Evolutionary conservation across 2,797 vertebrate species (phyloP), one percentile per base, ranked within the genome.

Genomic region (Amphiprion clarkii): DNA sequence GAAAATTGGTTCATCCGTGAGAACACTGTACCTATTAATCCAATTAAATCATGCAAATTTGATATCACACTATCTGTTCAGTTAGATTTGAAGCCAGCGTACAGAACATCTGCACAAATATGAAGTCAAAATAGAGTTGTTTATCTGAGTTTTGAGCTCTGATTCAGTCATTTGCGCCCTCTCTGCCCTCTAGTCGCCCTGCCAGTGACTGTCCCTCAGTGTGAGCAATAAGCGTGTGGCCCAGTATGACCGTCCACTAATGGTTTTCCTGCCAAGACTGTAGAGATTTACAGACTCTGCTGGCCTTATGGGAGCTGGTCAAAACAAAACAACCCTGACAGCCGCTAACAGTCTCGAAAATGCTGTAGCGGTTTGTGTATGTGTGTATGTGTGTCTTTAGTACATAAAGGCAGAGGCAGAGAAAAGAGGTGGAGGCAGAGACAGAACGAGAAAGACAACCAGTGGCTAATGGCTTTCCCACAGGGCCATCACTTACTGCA

Each of bases 251-350:
- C 0, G 12, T 23, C 56, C 49, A 46, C 59, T 87, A 82, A 89
- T 83, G 72, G 76, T 67, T 85, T 73, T 82, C 49, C 82, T 82
- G 74, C 64, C 67, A 79, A 65, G 48, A 63, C 78, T 36, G 56
- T 29, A 39, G 72, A 77, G 82, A 86, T 88, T 84, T 82, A 82
- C 42, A 67, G 72, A 83, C 70, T 79, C 59, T 58, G 11, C 59
- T 29, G 78, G 71, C 68, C 81, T 75, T 52, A 71, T 68, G 78
- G 83, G 81, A 85, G 56, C 76, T 56, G 79, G 65, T 81, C 74
- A 83, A 79, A 86, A 83, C 78, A 85, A 84, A 89, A 71, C 78
- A 85, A 62, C 54, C 58, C 82, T 78, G 85, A 87, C 83, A 85
- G 76, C 66, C 16, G 10, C 76, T 84, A 86, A 89, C 61, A 2